Base-by-base conservation (phyloP, 64 coral and sea anemone genomes). In the Pachyseris speciosa region DNA sequence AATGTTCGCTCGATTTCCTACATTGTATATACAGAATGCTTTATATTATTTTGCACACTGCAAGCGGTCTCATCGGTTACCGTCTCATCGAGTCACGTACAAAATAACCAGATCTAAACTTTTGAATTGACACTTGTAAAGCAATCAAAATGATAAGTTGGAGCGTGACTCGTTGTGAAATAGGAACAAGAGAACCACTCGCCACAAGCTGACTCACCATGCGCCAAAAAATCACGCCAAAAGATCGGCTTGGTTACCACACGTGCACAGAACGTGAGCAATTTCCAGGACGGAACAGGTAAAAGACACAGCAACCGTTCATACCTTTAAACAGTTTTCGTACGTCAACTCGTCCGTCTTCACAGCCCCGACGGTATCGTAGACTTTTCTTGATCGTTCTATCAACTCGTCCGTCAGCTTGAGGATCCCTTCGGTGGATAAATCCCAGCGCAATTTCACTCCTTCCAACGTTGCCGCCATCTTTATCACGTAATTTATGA, bases 311-410 rank as follows among this genome's bases (percentile, higher is more conserved):
- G 38, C 25, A 39, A 33, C 44, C 53, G 53, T 10, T 76, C 27
- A n/a, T 92, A 93, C 95, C 91, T 96, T 89, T 64, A 96, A 64
- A 71, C 91, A 96, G 66, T 93, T 96, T 55, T 49, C 69, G 42
- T 64, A 89, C 12, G 86, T 86, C 61, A 96, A 15, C 38, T 96
- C 79, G 12, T 74, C 86, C 29, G 91, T 91, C 22, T 93, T 96
- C 27, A 96, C 38, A 30, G 95, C 68, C 9, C 95, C 95, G 7
- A 90, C 69, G 61, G 90, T 33, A 55, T 93, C 86, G 41, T 74
- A 96, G 27, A 96, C 95, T 83, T 89, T 90, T 60, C 69, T 92
- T 27, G 95, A 92, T 29, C 19, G 12, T 74, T 89, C 91, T 19
- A 96, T 96, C 0, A 96, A 53, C 45, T 89, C 91, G 27, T 96